Evolutionary conservation across 1,140 invertebrate genomes (phyloP), one percentile per base, ranked within the genome.

Genomic region (Chrysopa pallens): DNA sequence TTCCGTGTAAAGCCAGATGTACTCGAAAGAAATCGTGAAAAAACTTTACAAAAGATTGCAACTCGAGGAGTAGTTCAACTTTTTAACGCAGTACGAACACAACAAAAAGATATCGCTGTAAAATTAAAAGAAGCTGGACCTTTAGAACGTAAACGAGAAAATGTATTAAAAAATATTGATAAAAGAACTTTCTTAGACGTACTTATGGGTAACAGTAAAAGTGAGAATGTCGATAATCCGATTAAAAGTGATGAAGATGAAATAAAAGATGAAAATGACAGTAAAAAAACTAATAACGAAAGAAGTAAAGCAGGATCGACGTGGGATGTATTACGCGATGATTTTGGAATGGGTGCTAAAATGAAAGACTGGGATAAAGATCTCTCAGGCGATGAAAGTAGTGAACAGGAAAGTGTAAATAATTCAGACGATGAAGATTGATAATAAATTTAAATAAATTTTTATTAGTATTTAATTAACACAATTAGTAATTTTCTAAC

Each of bases 331-430:
- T 55, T 74, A 43, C 60, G 66, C 42, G 84, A 89, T 53, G 84
- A 90, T 59, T 92, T 85, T 56, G 84, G 86, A 72, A 82, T 85
- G 70, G 80, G 80, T 51, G 80, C 84, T 15, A 84, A 83, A 62
- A 71, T 89, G 63, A 90, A 89, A 64, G 84, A 92, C 61, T 92
- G 87, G 87, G 83, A 90, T 58, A 84, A 85, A 61, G 71, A 84
- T 52, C 54, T 68, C 44, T 59, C 58, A 35, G 54, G 57, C 14
- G 59, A 64, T 43, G 57, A 62, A 9, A 59, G 61, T 37, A 45
- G 36, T 9, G 50, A 53, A 29, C 37, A 44, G 29, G 48, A 54
- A 42, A 43, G 48, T 43, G 46, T 29, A 46, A 15, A 36, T 23
- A 5, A 23, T 23, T 23, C 17, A 23, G 17, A 23, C 5, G 17